Percentiles rank a stretch among this genome's conserved stretches.
Evolutionary conservation across 2,888 invertebrate species (phyloP).

Genomic region (Tenthredo distinguenda): DNA sequence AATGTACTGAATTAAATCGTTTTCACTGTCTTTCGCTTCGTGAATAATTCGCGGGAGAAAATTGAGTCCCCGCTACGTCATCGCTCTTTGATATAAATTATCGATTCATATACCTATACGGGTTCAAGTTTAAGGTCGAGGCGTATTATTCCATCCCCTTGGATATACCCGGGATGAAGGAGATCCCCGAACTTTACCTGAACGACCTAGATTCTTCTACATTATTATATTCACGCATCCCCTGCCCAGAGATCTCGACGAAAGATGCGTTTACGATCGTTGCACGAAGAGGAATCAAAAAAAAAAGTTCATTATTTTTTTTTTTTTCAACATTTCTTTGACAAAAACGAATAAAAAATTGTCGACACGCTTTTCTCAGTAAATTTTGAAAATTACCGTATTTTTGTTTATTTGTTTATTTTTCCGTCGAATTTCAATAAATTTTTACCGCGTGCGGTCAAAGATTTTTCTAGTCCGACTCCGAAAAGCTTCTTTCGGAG

Average conservation of each 20-base stretch:
- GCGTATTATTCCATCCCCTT: background rate
- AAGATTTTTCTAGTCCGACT: background rate
- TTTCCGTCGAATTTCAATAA: background rate
- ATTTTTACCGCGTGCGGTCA: background rate
- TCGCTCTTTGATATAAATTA: background rate
- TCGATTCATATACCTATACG: background rate
- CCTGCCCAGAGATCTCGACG: background rate
- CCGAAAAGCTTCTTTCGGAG: background rate
- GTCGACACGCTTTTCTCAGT: too few relatives aligned
- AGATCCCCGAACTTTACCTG: background rate
- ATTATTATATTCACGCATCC: background rate
- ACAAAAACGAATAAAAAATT: too few relatives aligned
- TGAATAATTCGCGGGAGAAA: background rate
- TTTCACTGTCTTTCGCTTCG: background rate
- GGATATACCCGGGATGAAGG: background rate
- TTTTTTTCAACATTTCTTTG: too few relatives aligned
- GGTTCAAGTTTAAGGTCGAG: conserved; percentile 17
- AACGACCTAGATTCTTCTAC: background rate
- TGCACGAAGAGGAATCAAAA: too few relatives aligned
- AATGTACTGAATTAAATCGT: background rate
- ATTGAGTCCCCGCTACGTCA: background rate
- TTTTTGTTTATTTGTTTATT: background rate
- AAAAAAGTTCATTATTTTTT: too few relatives aligned
- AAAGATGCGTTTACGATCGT: background rate
- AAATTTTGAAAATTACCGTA: too few relatives aligned